Conservation (phyloP, 2,113 vertebrate species). For the Ploceus nigricollis region DNA sequence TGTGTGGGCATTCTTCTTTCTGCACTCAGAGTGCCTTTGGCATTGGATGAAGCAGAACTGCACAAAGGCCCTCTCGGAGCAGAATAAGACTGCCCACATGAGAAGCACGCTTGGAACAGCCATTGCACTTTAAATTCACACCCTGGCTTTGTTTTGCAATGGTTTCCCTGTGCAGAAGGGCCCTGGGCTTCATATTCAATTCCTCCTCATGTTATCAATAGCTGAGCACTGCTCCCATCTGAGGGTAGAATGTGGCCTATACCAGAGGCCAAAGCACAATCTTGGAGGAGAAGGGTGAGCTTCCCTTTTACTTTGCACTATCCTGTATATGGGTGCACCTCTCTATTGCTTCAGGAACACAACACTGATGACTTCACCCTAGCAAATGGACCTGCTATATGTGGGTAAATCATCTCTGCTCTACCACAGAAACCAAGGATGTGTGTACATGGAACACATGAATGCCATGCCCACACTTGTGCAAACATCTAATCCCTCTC, state of each 20-base stretch:
- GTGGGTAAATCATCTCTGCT: background rate
- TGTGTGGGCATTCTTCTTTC: conserved; percentile 64
- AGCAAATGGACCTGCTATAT: background rate
- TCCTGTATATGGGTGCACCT: background rate
- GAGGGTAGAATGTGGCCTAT: background rate
- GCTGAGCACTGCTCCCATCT: background rate
- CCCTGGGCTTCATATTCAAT: conserved; percentile 2
- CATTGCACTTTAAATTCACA: conserved; percentile 60
- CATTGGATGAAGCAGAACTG: conserved; percentile 52
- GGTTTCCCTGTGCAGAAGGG: background rate
- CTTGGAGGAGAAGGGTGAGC: background rate
- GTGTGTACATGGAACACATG: background rate
- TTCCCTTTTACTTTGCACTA: background rate
- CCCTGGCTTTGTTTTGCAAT: conserved; percentile 37
- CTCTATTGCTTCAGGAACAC: background rate
- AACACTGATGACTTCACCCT: background rate
- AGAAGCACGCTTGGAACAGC: background rate
- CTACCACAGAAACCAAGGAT: background rate
- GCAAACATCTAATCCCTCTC: background rate
- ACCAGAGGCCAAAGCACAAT: background rate
- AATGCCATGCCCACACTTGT: background rate
- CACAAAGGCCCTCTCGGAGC: conserved; percentile 52
- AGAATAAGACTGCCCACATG: conserved; percentile 46
- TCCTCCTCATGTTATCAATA: background rate
- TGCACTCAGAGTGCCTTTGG: conserved; percentile 42